Evolutionary conservation across 2,888 invertebrate genomes (phyloP), one percentile per base, ranked within the genome.

Genomic region (Cephus spinipes): DNA sequence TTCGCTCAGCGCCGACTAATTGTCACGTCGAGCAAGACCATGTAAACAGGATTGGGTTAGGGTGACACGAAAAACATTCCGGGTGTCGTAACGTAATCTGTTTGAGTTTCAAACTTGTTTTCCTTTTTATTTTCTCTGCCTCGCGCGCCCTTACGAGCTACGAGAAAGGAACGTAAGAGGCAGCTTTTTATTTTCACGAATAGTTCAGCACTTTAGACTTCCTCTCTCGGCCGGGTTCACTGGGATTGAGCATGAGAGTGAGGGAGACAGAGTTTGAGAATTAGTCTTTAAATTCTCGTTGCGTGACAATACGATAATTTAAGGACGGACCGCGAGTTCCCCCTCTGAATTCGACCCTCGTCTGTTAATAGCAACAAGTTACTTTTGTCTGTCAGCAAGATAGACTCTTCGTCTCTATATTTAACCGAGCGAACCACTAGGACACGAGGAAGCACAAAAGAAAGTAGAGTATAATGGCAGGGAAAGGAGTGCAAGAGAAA

Each of bases 301-400:
- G 68, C 75, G 15, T 73, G 75, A 68, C 73, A 73, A 71, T 34
- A 73, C 71, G 78, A 78, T 75, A 77, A 77, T 79, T 79, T 75
- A 69, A 40, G 40, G 40, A 40, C 6, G 40, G 40, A 15, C 40
- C 15, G 15, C 40, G 6, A 15, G 40, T 40, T 40, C 40, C 12
- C 15, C 6, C 15, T 40, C 6, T 40, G 40, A 15, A 40, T 40
- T 73, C 83, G 85, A 85, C 82, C 85, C 86, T 83, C 83, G 82
- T 84, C 82, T 83, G 83, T 83, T 85, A 85, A 86, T 85, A 85
- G 87, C 86, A 85, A 87, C 87, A 87, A 87, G 87, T 87, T 87
- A 87, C 87, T 87, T 87, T 82, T 87, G 85, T 87, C 84, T 85
- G 68, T 76, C 74, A 71, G 76, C 74, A 55, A 81, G 76, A 75